Evolutionary conservation across 2,888 invertebrate species (phyloP).

Genomic region (Chloroclystis v-ata): DNA sequence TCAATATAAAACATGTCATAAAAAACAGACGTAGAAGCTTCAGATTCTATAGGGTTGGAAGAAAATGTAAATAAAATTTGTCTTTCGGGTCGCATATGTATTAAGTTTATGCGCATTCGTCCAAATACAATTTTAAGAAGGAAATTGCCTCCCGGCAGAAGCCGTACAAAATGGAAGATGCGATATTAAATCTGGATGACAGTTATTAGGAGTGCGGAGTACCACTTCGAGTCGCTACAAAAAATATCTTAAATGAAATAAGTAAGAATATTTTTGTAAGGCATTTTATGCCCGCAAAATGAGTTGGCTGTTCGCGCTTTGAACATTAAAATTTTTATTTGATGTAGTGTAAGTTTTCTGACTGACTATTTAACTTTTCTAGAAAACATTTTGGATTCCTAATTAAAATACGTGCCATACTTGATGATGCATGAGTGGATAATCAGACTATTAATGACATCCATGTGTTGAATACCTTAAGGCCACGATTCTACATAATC

Average conservation of each 20-base stretch:
- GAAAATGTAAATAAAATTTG: slow-evolving; percentile 68
- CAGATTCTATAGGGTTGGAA: slow-evolving; percentile 38
- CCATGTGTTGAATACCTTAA: neutral
- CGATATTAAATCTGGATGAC: slow-evolving; percentile 75
- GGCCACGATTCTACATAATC: neutral
- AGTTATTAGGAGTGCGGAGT: slow-evolving; percentile 68
- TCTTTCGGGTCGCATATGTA: slow-evolving; percentile 66
- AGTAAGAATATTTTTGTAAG: slow-evolving; percentile 52
- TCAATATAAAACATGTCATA: slow-evolving; percentile 57
- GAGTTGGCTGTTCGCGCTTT: slow-evolving; percentile 23
- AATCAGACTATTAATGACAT: neutral
- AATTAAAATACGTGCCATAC: too few relatives aligned
- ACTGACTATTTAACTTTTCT: slow-evolving; percentile 2
- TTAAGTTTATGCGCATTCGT: slow-evolving; percentile 69
- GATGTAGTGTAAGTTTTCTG: slow-evolving; percentile 17
- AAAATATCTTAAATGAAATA: slow-evolving; percentile 52
- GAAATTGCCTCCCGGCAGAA: slow-evolving; percentile 68
- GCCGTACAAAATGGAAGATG: slow-evolving; percentile 68
- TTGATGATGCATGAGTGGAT: neutral
- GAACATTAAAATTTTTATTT: slow-evolving; percentile 15
- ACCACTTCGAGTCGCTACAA: slow-evolving; percentile 44
- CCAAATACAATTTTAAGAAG: slow-evolving; percentile 73
- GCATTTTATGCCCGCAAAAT: slow-evolving; percentile 43
- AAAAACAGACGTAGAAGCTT: slow-evolving; percentile 43
- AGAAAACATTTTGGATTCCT: too few relatives aligned